Evolutionary conservation across 2,113 vertebrate genomes (phyloP), one percentile per base, ranked within the genome.

Genomic region (Hepsetus odoe): DNA sequence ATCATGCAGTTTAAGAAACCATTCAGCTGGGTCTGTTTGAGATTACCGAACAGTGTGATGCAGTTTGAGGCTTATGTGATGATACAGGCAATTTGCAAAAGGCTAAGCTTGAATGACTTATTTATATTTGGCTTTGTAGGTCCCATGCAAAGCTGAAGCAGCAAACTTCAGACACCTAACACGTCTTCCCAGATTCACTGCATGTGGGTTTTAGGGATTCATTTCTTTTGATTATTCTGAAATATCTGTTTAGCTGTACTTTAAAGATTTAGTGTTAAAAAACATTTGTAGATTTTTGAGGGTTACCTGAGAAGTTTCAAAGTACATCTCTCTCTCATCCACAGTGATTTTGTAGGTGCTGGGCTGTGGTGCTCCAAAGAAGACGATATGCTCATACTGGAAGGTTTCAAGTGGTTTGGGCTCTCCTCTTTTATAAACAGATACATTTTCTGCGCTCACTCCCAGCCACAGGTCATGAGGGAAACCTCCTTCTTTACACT

Each of bases 401-500:
- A 97, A 97, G 30, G 95, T 96, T 88, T 97, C 96, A 55, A 97
- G 87, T 0, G 96, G 95, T 82, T 95, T 96, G 30, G 95, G 92
- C 14, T 97, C 96, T 3, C 96, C 95, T 53, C 96, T 87, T 85
- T 97, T 97, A 79, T 97, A 97, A 76, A 97, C 90, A 0, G 95
- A 97, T 67, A 96, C 91, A 0, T 95, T 96, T 55, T 97, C 96
- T 10, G 95, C 95, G 55, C 96, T 96, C 81, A 97, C 95, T 0
- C 94, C 89, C 74, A 97, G 90, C 96, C 96, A 97, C 72, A 97
- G 92, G 66, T 97, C 96, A 64, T 96, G 95, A 77, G 96, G 96
- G 86, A 97, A 97, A 22, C 96, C 96, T 0, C 96, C 96, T 72
- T 97, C 96, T 85, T 96, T 97, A 89, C 95, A 97, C 96, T 97